A percentile compares a stretch with the other conserved stretches of the same genome.
Evolutionary conservation across 2,113 vertebrate genomes (phyloP).

Genomic region (Peromyscus leucopus): DNA sequence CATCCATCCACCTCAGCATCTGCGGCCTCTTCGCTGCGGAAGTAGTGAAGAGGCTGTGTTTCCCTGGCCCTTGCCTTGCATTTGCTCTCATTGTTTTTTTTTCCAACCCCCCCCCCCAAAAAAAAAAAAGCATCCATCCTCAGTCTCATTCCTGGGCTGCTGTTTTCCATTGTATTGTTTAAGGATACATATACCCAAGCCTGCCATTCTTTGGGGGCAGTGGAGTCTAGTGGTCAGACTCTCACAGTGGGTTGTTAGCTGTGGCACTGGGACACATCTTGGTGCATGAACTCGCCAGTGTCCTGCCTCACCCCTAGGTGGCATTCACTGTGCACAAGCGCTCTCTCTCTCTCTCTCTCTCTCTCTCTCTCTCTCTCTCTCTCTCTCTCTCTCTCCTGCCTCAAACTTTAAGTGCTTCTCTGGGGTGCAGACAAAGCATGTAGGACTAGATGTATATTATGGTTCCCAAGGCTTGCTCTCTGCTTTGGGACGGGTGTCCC

Average conservation of each 20-base stretch:
- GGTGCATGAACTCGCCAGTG: background rate
- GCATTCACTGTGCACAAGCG: background rate
- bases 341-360: too few species aligned
- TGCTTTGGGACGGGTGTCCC: background rate
- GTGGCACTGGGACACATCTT: background rate
- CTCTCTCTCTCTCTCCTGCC: background rate
- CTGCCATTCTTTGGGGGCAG: background rate
- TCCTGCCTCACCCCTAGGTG: accelerated
- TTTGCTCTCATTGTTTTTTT: background rate
- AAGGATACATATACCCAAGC: background rate
- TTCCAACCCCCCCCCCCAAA: background rate
- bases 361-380: too few species aligned
- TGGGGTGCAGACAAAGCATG: background rate
- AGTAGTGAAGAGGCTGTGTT: too few species aligned
- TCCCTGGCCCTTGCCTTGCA: background rate
- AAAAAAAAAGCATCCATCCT: background rate
- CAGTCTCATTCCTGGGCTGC: background rate
- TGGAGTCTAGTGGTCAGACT: background rate
- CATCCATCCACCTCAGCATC: accelerated
- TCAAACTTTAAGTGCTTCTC: background rate
- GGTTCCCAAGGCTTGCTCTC: background rate
- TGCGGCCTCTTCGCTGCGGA: background rate
- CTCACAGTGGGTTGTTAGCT: too few species aligned
- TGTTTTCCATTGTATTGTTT: background rate
- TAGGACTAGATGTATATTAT: background rate